Evolutionary conservation across 2,113 vertebrate genomes (phyloP), one percentile per base, ranked within the genome.

Genomic region (Saccopteryx leptura): DNA sequence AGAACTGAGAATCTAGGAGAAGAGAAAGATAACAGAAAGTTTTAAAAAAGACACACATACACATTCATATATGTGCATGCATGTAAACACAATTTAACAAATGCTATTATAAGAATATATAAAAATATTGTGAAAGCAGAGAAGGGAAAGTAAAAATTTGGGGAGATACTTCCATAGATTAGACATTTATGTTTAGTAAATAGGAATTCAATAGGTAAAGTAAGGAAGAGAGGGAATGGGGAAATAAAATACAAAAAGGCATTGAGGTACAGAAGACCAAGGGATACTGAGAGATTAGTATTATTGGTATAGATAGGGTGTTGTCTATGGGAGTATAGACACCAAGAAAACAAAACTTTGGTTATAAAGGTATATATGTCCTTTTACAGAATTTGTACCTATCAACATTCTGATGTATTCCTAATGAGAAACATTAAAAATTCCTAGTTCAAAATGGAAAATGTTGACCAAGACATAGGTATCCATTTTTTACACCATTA

Each of bases 401-500:
- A 88, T 58, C 4, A 46, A 26, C 46, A 48, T 66, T 69, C 56
- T 18, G 93, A 72, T 85, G 78, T 91, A 84, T 7, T 68, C 4
- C 52, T 80, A 76, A 82, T 84, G 18, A 81, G 61, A 54, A 94
- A 84, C 71, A 85, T 4, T 79, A 75, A 65, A 56, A 75, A 74
- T 87, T 12, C 12, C 13, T 80, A 61, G 80, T 95, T 82, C 52
- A 86, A 83, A 96, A 52, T 75, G 46, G 80, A 31, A 87, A 85
- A 65, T 79, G 33, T 69, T 87, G 88, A 75, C 52, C 23, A 90
- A 94, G 26, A 75, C 23, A 52, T 69, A 87, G 24, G 21, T 79
- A 80, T 65, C 4, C 7, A 17, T 93, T 94, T 93, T 94, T 83
- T 33, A 83, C 23, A 87, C 63, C 71, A 13, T 79, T 93, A 92